Base-by-base conservation (phyloP, 2,797 vertebrate genomes). In the Margarornis squamiger region DNA sequence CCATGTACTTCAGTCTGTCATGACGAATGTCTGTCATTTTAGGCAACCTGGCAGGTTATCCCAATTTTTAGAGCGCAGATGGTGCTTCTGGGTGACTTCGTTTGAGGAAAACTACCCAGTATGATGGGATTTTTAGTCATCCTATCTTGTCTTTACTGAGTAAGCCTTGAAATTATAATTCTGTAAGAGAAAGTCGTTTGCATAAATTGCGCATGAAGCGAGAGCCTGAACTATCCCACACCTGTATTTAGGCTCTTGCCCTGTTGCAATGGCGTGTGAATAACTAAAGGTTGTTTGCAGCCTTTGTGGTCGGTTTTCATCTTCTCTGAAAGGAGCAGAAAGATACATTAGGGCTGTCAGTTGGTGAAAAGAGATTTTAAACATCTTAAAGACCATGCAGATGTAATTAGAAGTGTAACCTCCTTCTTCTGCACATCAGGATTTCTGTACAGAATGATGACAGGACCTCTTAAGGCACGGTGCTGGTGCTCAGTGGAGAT, bases 401-500 rank as follows among this genome's bases (percentile, higher is more conserved):
- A 77, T 96, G 93, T 95, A 93, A 95, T 96, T 93, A 92, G 83
- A 95, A 92, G 70, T 61, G 85, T 86, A 78, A 75, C 90, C 73
- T 94, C 55, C 84, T 88, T 88, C 88, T 49, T 81, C 58, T 68
- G 32, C 1, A 0, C 67, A 76, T 77, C 80, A 83, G 78, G 67
- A 61, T 87, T 88, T 72, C 75, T 46, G 58, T 63, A 70, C 80
- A 62, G 79, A 49, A 32, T 1, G 27, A 23, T 95, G 90, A 88
- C 95, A 94, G 90, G 92, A 86, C 78, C 77, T 92, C 83, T 67
- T 67, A 34, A 70, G 76, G 46, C 67, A 36, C 0, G 3, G 67
- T 59, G 86, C 78, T 58, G 68, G 61, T 77, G 72, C 73, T 92
- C 79, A 27, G 66, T 16, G 83, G 79, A n/a, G 80, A 78, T 8